Evolutionary conservation across 2,797 vertebrate species (phyloP).

Genomic region (Danio tinwini): DNA sequence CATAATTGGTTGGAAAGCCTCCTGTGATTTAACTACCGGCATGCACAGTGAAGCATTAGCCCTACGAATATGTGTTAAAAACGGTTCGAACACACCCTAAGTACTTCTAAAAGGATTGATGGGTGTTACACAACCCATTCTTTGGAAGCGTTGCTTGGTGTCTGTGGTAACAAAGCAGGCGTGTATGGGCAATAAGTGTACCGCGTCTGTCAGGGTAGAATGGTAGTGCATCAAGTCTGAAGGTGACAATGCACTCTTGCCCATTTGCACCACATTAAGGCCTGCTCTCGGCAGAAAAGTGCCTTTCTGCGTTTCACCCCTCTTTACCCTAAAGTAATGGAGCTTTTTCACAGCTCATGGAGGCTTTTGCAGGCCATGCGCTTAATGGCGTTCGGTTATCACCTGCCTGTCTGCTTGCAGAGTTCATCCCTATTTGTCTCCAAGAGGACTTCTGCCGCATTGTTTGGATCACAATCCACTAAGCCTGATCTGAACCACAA

Average conservation of each 20-base stretch:
- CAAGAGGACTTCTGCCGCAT: conserved; percentile 42
- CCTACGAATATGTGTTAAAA: neutral
- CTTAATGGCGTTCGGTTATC: conserved; percentile 57
- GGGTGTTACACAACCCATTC: conserved; percentile 47
- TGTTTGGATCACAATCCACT: conserved; percentile 52
- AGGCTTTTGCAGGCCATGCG: conserved; percentile 53
- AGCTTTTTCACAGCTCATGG: conserved; percentile 53
- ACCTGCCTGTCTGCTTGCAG: conserved; percentile 47
- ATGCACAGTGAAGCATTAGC: conserved; percentile 9
- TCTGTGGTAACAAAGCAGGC: conserved; percentile 46
- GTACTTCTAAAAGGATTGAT: conserved; percentile 46
- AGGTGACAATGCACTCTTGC: conserved; percentile 70
- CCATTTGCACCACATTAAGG: conserved; percentile 63
- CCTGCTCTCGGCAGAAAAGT: conserved; percentile 52
- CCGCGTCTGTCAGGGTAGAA: conserved; percentile 67
- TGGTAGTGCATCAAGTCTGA: conserved; percentile 70
- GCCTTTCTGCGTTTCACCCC: conserved; percentile 56
- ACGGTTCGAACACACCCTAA: neutral
- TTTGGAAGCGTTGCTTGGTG: conserved; percentile 23
- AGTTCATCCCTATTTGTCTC: conserved; percentile 54
- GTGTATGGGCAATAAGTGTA: conserved; percentile 50
- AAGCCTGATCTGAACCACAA: conserved; percentile 29
- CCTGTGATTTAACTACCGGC: conserved; percentile 2
- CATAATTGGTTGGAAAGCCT: conserved; percentile 18
- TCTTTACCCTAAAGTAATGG: conserved; percentile 64